Base-by-base conservation (phyloP, 2,888 invertebrate species). In the Archips xylosteana region DNA sequence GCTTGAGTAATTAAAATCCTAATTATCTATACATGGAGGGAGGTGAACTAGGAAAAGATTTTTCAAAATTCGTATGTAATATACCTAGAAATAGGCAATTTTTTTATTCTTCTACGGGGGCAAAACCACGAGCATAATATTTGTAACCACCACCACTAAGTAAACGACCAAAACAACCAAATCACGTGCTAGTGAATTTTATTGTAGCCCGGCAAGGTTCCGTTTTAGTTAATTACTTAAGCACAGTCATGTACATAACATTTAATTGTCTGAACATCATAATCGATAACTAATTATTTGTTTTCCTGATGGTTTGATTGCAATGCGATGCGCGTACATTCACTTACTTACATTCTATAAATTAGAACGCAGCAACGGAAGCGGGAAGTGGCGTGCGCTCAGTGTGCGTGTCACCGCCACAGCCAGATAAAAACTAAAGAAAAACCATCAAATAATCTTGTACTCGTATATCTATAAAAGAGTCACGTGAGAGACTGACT, bases 391-490 rank as follows among this genome's bases (percentile, higher is more conserved):
- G 75, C 75, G 74, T 76, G 70, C 64, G 76, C 68, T 66, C 71
- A 60, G 60, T 54, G 73, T 78, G 78, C 80, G 77, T 79, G 78
- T 77, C 78, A 78, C 49, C 63, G 15, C 15, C 47, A 32, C 62
- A 36, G 47, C 45, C 68, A 34, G 12, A 65, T 42, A 69, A 70
- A 65, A 69, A 70, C 68, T 8, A 12, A 13, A 49, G 15, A 65
- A 74, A 71, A 68, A 70, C 65, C 70, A n/a, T 49, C 49, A n/a
- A 49, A 49, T 49, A 23, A 23, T 23, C 23, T 23, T 23, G 23
- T 23, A 23, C n/a, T n/a, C 1, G 23, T 0, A 1, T 23, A 23
- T 23, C 23, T 23, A 23, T 23, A 23, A 23, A 23, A 23, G 23
- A 23, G 23, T 23, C 23, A 23, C 23, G 23, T 23, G 23, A 23